Base-by-base conservation (phyloP, 2,888 invertebrate genomes). In the Microplitis deprimator region DNA sequence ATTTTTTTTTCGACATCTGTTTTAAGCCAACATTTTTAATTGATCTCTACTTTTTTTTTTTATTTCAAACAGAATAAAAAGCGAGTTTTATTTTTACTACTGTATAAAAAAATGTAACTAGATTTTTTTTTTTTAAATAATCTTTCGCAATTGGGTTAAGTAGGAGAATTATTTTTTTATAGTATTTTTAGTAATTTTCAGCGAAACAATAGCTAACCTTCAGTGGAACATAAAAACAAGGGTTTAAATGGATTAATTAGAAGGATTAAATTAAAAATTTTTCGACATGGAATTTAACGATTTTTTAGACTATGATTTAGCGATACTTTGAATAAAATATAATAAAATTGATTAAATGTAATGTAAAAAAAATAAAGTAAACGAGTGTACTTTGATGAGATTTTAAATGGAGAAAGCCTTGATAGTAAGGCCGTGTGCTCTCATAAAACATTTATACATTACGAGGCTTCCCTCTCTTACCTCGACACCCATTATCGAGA, bases 391-490 rank as follows among this genome's bases (percentile, higher is more conserved):
- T 50, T 50, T 50, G 50, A 50, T 50, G 50, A 78, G 75, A 78
- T 67, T 77, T 68, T 81, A 79, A 79, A 82, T 81, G 80, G 77
- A 80, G 80, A 82, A 82, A 81, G 79, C 77, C 81, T 82, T 81
- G 81, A 80, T 82, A 77, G 74, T 75, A 75, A 71, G 71, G 74
- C 67, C 77, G 73, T 70, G 65, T 69, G 70, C 3, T 16, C 38
- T 71, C 75, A 78, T 75, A 75, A 75, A 76, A 76, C 75, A 78
- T 76, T 78, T 75, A 79, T 73, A 70, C 61, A 62, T 73, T 65
- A 60, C 74, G 70, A 74, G 77, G 77, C 74, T 77, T 77, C 77
- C 69, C 77, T 13, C 77, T 72, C 73, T 68, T 68, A 61, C 60
- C 70, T 59, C 76, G 60, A 64, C 59, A 17, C 41, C 69, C 50